These are phyloP conservation scores for Ciconia maguari DNA, from an alignment of 2,113 vertebrate genomes.

Conservation along the genomic window DNA sequence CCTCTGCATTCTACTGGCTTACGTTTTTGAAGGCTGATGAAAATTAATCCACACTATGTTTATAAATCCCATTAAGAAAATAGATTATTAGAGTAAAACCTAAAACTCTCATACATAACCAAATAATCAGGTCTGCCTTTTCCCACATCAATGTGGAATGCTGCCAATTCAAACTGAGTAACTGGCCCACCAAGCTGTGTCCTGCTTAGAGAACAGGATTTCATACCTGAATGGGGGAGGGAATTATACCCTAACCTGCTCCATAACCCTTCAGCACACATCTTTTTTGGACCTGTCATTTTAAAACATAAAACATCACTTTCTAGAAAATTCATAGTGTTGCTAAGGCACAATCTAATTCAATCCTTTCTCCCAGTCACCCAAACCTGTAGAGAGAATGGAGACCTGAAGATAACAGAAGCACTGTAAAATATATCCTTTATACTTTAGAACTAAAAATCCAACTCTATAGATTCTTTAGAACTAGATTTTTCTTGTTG, in stretches of 20 bases:
- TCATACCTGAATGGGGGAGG: background rate
- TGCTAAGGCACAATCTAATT: background rate
- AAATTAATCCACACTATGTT: background rate
- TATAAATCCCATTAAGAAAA: background rate
- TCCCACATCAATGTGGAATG: background rate
- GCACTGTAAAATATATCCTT: conserved; percentile 11
- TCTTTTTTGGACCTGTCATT: background rate
- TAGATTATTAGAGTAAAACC: background rate
- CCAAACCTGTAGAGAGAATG: conserved; percentile 11
- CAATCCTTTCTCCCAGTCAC: conserved; percentile 1
- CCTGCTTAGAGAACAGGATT: background rate
- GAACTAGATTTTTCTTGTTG: conserved; percentile 20
- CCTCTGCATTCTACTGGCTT: too few relatives aligned
- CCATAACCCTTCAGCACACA: background rate
- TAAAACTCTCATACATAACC: background rate
- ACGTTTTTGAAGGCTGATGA: background rate
- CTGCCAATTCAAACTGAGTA: background rate
- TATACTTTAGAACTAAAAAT: conserved; percentile 23
- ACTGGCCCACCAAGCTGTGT: background rate
- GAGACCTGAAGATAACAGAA: conserved; percentile 37
- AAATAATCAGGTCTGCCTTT: background rate
- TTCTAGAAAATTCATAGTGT: background rate
- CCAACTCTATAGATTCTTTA: conserved; percentile 24
- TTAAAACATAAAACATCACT: background rate
- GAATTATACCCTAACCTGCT: background rate